Evolutionary conservation across 2,797 vertebrate genomes (phyloP), one percentile per base, ranked within the genome.

Genomic region (Spinibarbus caldwelli): DNA sequence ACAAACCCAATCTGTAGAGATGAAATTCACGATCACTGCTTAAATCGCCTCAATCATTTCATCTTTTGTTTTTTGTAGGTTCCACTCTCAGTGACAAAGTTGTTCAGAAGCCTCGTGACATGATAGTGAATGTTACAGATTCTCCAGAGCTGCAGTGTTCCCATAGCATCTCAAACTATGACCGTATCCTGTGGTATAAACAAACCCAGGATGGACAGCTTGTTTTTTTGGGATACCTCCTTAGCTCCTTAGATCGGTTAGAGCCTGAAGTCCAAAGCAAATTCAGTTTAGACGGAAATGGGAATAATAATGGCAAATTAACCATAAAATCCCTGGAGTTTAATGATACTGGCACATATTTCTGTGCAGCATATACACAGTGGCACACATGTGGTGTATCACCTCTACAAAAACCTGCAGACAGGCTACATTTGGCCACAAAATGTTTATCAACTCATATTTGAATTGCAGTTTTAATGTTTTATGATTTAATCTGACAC

Each of bases 351-450:
- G 80, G 80, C 21, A 59, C 78, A 43, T 88, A 90, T 83, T 84
- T 84, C 71, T 88, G 87, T 23, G 81, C 85, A 52, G 80, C 81
- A 77, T 78, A 2, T 77, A 73, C 88, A 90, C 85, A 87, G 83
- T 84, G 83, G 0, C 19, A 31, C 45, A 86, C 5, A 12, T 34
- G 5, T 11, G 8, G 6, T 67, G 31, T n/a, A 67, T 75, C 6
- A 43, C 14, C 45, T n/a, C 21, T 70, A 83, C 77, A 84, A 85
- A 86, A 87, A 86, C 70, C 43, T 41, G 76, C 54, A 29, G 8
- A 29, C 23, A 21, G 64, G 29, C 17, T 49, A 45, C n/a, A 29
- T 31, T 79, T 41, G 34, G 34, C 26, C 38, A 84, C 26, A 67
- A 12, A 52, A 52, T 52, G 5, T 38, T 29, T 59, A 31, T 59